Conservation (phyloP, 2,888 invertebrate genomes). For the Drosophila pseudotalamancana region DNA sequence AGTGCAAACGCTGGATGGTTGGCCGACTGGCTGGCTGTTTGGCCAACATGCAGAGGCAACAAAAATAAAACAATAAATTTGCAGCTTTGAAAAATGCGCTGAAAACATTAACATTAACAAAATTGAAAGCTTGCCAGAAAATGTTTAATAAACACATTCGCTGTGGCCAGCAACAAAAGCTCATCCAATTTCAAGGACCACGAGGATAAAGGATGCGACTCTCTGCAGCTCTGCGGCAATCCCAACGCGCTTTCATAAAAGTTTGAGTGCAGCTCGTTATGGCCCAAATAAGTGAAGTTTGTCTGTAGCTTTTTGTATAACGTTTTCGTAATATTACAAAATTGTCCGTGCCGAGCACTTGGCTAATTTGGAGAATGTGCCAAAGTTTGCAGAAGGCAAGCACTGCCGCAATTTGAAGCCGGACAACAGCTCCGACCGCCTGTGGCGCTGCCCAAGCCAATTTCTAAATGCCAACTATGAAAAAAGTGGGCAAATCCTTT, state of each 20-base stretch:
- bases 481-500: slow-evolving; percentile 54
- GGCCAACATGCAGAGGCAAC: slow-evolving; percentile 44
- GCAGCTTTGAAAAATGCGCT: slow-evolving; percentile 31
- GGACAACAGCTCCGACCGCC: background rate
- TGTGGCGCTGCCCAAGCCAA: slow-evolving; percentile 23
- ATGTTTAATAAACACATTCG: slow-evolving; percentile 70
- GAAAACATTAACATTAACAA: slow-evolving; percentile 70
- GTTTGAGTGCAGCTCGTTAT: slow-evolving; percentile 68
- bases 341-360: slow-evolving; percentile 23
- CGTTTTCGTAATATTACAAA: slow-evolving; percentile 45
- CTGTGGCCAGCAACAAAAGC: slow-evolving; percentile 22
- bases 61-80: slow-evolving; percentile 65
- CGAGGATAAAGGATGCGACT: background rate
- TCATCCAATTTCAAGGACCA: slow-evolving; percentile 24
- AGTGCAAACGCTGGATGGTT: slow-evolving; percentile 12
- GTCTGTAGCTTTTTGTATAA: slow-evolving; percentile 45
- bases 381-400: slow-evolving; percentile 42
- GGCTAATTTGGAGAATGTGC: slow-evolving; percentile 63
- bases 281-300: slow-evolving; percentile 63
- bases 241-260: slow-evolving; percentile 54
- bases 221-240: slow-evolving; percentile 6
- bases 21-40: slow-evolving; percentile 11
- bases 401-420: slow-evolving; percentile 45
- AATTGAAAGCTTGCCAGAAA: slow-evolving; percentile 75
- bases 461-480: slow-evolving; percentile 25